Percentiles rank a stretch among this genome's conserved stretches.
Evolutionary conservation across 2,888 invertebrate genomes (phyloP).

Genomic region (Galerucella nymphaeae): DNA sequence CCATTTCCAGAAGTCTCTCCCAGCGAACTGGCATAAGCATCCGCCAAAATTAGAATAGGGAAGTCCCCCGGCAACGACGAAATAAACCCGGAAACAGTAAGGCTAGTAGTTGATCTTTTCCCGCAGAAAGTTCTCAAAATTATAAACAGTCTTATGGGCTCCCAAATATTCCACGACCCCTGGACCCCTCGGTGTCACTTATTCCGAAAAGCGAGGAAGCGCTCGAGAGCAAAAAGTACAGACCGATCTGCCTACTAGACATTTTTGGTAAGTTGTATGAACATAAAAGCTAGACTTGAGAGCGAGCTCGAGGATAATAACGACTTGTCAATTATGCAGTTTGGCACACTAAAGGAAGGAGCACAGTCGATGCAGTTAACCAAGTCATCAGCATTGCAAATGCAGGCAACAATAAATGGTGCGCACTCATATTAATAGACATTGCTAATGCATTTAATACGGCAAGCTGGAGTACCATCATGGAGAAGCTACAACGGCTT

Average conservation of each 20-base stretch:
- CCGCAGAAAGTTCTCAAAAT: neutral
- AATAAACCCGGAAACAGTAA: slow-evolving; percentile 16
- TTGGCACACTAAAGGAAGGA: slow-evolving; percentile 10
- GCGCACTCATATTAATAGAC: slow-evolving; percentile 10
- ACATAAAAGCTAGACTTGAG: slow-evolving; percentile 10
- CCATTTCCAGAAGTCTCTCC: neutral
- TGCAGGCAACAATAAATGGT: neutral
- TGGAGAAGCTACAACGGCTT: neutral
- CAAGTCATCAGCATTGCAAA: neutral
- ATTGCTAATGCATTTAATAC: slow-evolving; percentile 13
- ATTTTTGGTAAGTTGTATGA: slow-evolving; percentile 2
- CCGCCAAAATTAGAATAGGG: neutral
- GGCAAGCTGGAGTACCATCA: slow-evolving; percentile 14
- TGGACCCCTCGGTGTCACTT: slow-evolving; percentile 15
- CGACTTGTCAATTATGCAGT: slow-evolving; percentile 1
- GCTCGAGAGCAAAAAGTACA: neutral
- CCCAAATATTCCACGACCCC: neutral
- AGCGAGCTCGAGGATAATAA: slow-evolving; percentile 1
- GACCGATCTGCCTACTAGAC: slow-evolving; percentile 20
- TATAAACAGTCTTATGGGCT: neutral
- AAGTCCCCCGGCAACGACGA: slow-evolving; percentile 20
- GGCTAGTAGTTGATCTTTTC: neutral
- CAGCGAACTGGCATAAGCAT: neutral
- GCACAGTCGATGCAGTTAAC: slow-evolving; percentile 11
- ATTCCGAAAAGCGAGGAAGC: slow-evolving; percentile 11